phyloP scores from a whole-genome alignment of 2,888 invertebrate species.

The Brachyptera putata region DNA sequence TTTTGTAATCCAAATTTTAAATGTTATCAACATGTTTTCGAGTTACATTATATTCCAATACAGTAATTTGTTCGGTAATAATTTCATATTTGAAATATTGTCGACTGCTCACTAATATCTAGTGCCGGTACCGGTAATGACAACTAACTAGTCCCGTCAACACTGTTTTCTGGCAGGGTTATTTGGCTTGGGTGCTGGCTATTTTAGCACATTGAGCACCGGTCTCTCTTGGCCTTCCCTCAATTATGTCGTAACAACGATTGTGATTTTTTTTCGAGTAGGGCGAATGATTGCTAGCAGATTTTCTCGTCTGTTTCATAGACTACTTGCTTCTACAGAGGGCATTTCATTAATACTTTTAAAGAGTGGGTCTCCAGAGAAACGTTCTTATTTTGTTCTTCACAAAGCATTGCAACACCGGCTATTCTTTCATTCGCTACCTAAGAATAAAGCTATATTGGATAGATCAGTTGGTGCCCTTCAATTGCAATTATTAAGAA shows the following conservation, averaged over 20 bases:
- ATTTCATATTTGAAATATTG: not conserved
- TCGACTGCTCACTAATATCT: not conserved
- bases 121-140: not conserved
- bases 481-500: conserved; percentile 29
- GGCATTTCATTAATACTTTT: conserved; percentile 9
- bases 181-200: not conserved
- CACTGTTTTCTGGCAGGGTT: too few relatives aligned
- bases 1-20: too few relatives aligned
- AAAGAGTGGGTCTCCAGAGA: conserved; percentile 4
- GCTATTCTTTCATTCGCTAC: too few relatives aligned
- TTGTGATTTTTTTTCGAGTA: not conserved
- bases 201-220: conserved; percentile 14
- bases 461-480: not conserved
- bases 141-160: not conserved
- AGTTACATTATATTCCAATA: too few relatives aligned
- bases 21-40: too few relatives aligned
- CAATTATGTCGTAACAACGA: conserved; percentile 13
- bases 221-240: conserved; percentile 6
- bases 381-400: not conserved
- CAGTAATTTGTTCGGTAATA: too few relatives aligned
- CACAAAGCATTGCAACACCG: not conserved
- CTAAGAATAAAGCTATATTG: too few relatives aligned
- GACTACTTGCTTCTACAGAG: not conserved
- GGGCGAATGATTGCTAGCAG: not conserved
- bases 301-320: not conserved